Evolutionary conservation across 2,888 invertebrate genomes (phyloP).

Genomic region (Germaria angustata): DNA sequence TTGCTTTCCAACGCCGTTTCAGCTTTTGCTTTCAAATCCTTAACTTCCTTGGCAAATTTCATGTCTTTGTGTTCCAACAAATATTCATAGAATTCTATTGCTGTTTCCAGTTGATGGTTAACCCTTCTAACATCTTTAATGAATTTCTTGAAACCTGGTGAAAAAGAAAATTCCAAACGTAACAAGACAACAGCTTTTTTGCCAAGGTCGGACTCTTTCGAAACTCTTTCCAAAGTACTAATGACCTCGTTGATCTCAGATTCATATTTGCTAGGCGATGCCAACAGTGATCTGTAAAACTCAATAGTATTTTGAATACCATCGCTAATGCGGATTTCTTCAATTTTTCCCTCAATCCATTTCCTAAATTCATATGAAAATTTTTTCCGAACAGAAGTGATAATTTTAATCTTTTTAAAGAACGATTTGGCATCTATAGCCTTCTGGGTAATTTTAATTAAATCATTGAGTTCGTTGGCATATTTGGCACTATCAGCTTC

Average conservation of each 20-base stretch:
- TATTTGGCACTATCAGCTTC: slow-evolving; percentile 69
- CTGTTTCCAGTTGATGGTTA: slow-evolving; percentile 69
- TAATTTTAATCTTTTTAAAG: slow-evolving; percentile 69
- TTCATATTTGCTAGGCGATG: slow-evolving; percentile 55
- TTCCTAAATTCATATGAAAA: slow-evolving; percentile 71
- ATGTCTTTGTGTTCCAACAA: slow-evolving; percentile 67
- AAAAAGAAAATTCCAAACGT: slow-evolving; percentile 69
- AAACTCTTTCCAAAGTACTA: slow-evolving; percentile 67
- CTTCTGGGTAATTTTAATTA: slow-evolving; percentile 71
- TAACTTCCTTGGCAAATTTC: slow-evolving; percentile 69
- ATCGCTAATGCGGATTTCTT: slow-evolving; percentile 69
- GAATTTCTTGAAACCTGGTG: slow-evolving; percentile 69
- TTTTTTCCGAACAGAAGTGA: slow-evolving; percentile 67
- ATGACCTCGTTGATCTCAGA: slow-evolving; percentile 70
- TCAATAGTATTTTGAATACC: slow-evolving; percentile 69
- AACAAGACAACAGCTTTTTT: slow-evolving; percentile 69
- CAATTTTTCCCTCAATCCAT: slow-evolving; percentile 69
- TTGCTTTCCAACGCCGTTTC: slow-evolving; percentile 67
- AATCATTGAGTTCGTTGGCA: slow-evolving; percentile 70
- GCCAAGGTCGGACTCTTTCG: slow-evolving; percentile 68
- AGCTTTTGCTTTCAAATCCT: slow-evolving; percentile 69
- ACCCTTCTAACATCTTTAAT: slow-evolving; percentile 69
- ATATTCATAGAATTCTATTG: slow-evolving; percentile 70
- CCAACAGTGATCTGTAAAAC: slow-evolving; percentile 70
- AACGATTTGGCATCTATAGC: slow-evolving; percentile 70